Evolutionary conservation across 2,113 vertebrate species (phyloP).

Genomic region (Nerophis lumbriciformis): DNA sequence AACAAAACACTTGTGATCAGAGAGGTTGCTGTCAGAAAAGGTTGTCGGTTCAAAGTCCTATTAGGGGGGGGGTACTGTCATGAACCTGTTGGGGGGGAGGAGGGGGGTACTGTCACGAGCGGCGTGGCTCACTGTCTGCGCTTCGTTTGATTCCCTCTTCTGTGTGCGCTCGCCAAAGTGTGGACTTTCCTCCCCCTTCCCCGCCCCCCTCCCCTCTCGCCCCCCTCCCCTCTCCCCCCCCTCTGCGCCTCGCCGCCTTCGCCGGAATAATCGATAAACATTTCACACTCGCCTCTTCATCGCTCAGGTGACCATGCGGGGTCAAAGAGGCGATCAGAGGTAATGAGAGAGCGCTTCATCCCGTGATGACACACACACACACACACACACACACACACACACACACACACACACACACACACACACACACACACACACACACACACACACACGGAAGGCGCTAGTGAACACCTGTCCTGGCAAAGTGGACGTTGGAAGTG

Average conservation of each 20-base stretch:
- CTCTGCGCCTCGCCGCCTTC: not conserved
- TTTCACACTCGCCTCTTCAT: slow-evolving; percentile 42
- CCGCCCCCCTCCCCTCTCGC: not conserved
- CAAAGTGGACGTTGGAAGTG: slow-evolving; percentile 21
- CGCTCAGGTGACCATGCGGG: slow-evolving; percentile 31
- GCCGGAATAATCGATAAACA: slow-evolving; percentile 55
- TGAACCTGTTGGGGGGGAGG: no score
- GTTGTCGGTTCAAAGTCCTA: rapidly evolving
- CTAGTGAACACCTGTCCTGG: slow-evolving; percentile 31
- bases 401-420: slow-evolving; percentile 11
- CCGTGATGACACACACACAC: not conserved
- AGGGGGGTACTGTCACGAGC: no score
- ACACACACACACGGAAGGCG: slow-evolving; percentile 11
- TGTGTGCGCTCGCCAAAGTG: no score
- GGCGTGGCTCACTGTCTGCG: no score
- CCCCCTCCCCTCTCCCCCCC: not conserved
- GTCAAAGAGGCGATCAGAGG: slow-evolving; percentile 36
- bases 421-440: not conserved
- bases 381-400: not conserved
- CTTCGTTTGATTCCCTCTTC: no score
- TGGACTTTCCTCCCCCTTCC: not conserved
- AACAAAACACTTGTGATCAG: not conserved
- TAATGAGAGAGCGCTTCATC: slow-evolving; percentile 29
- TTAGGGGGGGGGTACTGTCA: no score
- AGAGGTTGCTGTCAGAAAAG: no score